These are phyloP conservation scores for Lamprologus lemairii DNA, from an alignment of 2,113 vertebrate genomes.

Conservation along the genomic window DNA sequence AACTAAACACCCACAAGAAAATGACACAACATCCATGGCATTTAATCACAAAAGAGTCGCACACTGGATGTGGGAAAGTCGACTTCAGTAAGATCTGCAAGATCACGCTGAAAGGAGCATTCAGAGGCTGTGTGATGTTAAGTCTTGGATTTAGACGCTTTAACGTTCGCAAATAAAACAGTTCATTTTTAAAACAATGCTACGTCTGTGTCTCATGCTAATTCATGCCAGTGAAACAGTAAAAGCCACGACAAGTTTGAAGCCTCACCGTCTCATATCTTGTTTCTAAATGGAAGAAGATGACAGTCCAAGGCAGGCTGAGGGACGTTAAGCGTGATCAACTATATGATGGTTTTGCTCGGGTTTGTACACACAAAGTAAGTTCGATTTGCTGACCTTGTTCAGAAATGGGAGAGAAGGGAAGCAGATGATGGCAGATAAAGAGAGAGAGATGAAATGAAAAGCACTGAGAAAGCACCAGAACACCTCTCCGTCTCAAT, in stretches of 20 bases:
- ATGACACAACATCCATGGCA: neutral
- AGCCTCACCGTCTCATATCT: neutral
- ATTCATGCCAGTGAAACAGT: neutral
- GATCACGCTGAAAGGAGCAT: neutral
- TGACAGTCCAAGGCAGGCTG: neutral
- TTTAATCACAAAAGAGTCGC: neutral
- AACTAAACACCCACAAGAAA: neutral
- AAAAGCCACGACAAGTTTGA: neutral
- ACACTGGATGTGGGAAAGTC: neutral
- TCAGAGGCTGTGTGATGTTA: neutral
- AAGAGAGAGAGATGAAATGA: constrained; percentile 5
- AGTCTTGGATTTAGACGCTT: neutral
- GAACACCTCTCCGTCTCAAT: neutral
- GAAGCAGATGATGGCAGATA: neutral
- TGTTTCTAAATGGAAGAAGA: neutral
- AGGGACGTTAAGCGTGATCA: neutral
- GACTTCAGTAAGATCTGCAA: neutral
- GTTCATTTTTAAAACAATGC: neutral
- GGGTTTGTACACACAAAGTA: neutral
- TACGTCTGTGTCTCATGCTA: neutral
- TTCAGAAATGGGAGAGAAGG: neutral
- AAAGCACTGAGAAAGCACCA: constrained; percentile 31
- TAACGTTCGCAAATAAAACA: neutral
- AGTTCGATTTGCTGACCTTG: neutral
- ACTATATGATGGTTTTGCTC: neutral